Percentiles rank a stretch among this genome's conserved stretches.
Evolutionary conservation across 2,113 vertebrate species (phyloP).

Genomic region (Apus apus): DNA sequence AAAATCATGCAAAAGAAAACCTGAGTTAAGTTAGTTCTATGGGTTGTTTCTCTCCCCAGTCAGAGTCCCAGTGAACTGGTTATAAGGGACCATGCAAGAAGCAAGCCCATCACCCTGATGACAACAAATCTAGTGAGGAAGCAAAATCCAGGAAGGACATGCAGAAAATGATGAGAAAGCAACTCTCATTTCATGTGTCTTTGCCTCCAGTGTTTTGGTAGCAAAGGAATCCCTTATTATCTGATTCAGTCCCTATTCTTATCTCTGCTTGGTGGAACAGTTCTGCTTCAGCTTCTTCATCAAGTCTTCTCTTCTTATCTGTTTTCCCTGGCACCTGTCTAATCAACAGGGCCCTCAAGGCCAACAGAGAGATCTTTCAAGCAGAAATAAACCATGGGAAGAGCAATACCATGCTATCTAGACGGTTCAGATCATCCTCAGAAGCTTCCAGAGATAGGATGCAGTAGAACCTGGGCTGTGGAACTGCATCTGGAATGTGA

Average conservation of each 20-base stretch:
- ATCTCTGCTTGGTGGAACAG: neutral
- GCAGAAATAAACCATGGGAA: too few relatives aligned
- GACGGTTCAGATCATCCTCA: conserved; percentile 91
- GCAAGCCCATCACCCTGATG: neutral
- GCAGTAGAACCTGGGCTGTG: conserved; percentile 96
- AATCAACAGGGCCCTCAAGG: neutral
- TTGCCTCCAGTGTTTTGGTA: neutral
- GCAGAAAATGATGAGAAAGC: neutral
- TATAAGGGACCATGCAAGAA: neutral
- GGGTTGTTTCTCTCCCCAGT: neutral
- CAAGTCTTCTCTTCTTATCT: neutral
- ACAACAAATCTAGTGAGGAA: neutral
- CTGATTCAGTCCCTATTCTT: neutral
- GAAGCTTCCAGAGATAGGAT: conserved; percentile 93
- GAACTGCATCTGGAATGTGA: conserved; percentile 79
- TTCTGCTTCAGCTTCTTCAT: neutral
- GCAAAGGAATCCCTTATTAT: neutral
- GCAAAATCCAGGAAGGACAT: neutral
- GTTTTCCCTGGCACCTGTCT: neutral
- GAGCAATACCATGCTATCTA: conserved; percentile 84
- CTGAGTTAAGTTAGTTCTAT: neutral
- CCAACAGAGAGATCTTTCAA: neutral
- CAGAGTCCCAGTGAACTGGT: neutral
- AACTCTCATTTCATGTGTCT: neutral
- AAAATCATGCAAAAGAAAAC: neutral